Evolutionary conservation across 2,888 invertebrate genomes (phyloP).

Genomic region (Oligia latruncula): DNA sequence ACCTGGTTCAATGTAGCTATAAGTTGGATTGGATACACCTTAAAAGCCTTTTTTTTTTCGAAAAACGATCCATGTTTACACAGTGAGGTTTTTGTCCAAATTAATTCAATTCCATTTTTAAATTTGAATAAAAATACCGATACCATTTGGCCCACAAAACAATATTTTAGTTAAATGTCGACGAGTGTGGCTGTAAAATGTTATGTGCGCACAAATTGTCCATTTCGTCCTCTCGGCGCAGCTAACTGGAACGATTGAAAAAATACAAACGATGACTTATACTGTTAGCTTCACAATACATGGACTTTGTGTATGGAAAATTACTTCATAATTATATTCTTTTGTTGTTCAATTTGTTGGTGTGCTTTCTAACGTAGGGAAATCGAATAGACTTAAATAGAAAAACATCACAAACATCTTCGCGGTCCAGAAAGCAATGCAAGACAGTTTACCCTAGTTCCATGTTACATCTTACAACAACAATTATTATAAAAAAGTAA

Average conservation of each 20-base stretch:
- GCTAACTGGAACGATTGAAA: slow-evolving; percentile 38
- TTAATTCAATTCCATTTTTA: no score
- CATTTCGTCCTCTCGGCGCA: slow-evolving; percentile 58
- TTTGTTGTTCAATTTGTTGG: not conserved
- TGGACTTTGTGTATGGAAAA: not conserved
- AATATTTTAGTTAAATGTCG: slow-evolving; percentile 39
- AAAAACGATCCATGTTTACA: no score
- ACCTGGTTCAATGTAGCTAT: not conserved
- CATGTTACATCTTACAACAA: not conserved
- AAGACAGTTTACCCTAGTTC: not conserved
- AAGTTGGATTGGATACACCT: no score
- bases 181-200: slow-evolving; percentile 70
- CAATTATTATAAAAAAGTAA: not conserved
- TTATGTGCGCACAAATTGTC: slow-evolving; percentile 72
- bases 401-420: not conserved
- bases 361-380: not conserved
- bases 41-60: no score
- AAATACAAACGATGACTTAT: slow-evolving; percentile 32
- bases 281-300: slow-evolving; percentile 3
- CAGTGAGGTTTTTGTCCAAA: no score
- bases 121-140: not conserved
- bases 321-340: not conserved
- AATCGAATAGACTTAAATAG: not conserved
- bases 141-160: not conserved
- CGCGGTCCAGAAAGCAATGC: not conserved